Percentiles rank a stretch among this genome's conserved stretches.
Conservation (phyloP, 2,113 vertebrate species). For the Chaetodon trifascialis region DNA sequence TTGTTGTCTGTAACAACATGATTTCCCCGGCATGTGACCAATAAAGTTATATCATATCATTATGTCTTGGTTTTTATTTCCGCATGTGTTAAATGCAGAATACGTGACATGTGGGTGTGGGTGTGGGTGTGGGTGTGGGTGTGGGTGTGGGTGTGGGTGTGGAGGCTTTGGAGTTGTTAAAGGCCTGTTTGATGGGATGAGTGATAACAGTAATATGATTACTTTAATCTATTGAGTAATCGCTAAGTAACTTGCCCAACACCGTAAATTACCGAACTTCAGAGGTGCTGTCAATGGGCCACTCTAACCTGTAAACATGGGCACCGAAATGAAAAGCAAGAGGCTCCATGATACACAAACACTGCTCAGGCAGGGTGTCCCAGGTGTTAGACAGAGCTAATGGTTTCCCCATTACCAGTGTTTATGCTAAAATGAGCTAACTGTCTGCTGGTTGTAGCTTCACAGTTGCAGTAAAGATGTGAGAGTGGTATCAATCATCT, state of each 20-base stretch:
- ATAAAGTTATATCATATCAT: too few species aligned
- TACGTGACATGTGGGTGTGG: neutral
- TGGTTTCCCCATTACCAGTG: neutral
- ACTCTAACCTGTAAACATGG: too few species aligned
- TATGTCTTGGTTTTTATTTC: neutral
- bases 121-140: neutral
- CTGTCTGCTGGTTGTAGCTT: neutral
- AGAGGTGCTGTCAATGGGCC: neutral
- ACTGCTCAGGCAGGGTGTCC: too few species aligned
- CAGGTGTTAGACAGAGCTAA: neutral
- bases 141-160: neutral
- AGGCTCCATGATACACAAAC: too few species aligned
- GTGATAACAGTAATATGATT: too few species aligned
- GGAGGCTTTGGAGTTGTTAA: neutral
- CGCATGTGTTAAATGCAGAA: neutral
- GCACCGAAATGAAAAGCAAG: too few species aligned
- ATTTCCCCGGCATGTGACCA: too few species aligned
- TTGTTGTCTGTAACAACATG: too few species aligned
- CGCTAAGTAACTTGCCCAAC: too few species aligned
- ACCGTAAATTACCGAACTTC: neutral
- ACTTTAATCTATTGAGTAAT: too few species aligned
- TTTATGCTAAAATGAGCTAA: constrained; percentile 11
- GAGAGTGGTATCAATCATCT: neutral
- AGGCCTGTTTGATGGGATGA: neutral
- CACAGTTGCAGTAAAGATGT: too few species aligned